phyloP scores from a whole-genome alignment of 2,888 invertebrate species.

The Luperina testacea region DNA sequence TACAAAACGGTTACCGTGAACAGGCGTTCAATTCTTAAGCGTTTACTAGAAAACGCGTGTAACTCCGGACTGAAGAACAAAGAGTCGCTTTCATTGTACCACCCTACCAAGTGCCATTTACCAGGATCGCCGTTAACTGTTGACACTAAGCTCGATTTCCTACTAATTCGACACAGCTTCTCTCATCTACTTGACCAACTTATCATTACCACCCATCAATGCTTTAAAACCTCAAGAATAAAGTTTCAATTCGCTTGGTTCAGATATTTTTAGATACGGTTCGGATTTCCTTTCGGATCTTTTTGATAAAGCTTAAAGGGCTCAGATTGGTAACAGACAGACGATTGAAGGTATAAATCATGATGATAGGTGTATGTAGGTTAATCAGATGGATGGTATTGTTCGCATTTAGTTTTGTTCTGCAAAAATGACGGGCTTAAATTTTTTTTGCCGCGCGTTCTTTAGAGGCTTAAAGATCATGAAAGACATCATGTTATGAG shows the following conservation, averaged over 20 bases:
- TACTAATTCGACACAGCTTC: constrained; percentile 83
- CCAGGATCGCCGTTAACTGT: constrained; percentile 82
- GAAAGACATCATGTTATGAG: constrained; percentile 12
- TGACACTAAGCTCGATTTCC: constrained; percentile 89
- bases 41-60: constrained; percentile 73
- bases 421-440: constrained; percentile 52
- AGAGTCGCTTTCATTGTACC: constrained; percentile 71
- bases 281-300: constrained; percentile 76
- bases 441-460: constrained; percentile 26
- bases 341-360: constrained; percentile 70
- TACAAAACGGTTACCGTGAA: constrained; percentile 61
- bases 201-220: constrained; percentile 40
- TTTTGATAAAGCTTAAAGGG: constrained; percentile 75
- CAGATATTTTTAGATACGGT: constrained; percentile 38
- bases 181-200: constrained; percentile 78
- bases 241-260: constrained; percentile 64
- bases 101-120: constrained; percentile 54
- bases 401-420: constrained; percentile 38
- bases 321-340: constrained; percentile 71
- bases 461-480: constrained; percentile 28
- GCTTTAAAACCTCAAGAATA: constrained; percentile 55
- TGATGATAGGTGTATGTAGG: constrained; percentile 68
- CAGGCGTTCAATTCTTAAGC: constrained; percentile 52
- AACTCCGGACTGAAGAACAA: constrained; percentile 81
- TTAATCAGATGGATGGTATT: constrained; percentile 62